Base-by-base conservation (phyloP, 2,113 vertebrate species). In the Carassius auratus region DNA sequence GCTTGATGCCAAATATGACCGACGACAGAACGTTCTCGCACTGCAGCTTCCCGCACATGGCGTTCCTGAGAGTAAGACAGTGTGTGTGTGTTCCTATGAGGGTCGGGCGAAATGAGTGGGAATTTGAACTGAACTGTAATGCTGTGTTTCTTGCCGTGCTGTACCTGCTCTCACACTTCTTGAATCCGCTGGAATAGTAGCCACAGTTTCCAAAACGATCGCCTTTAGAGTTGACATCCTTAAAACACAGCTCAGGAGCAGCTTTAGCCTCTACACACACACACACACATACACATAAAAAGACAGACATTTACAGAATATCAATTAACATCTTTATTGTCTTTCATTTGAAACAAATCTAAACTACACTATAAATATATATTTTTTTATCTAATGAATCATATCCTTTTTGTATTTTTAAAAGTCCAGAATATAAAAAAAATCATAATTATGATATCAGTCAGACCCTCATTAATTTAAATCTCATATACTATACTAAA, bases 121-220 rank as follows among this genome's bases (percentile, higher is more conserved):
- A n/a, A 21, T 73, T 42, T 42, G 3, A n/a, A 21, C 42, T 42
- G 0, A 73, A 42, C 2, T 73, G 14, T 52, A 76, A 55, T 10
- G 23, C 10, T 2, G 14, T 76, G 8, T 78, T 12, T 78, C 3
- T 64, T 33, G 33, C 61, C 76, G 0, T 55, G n/a, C 76, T 86
- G 2, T 84, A 99, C 98, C 95, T 94, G 93, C 94, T 96, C 89
- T 97, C 97, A 92, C 98, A 99, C 64, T 97, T 98, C 95, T 94
- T 98, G 92, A 96, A 96, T 80, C 95, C 94, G 26, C 90, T 92
- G 83, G 93, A 95, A 9, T 95, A 95, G 88, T 95, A 96, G 8
- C 98, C 98, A 87, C 98, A 99, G 93, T 99, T 99, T 74, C 98
- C 98, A 85, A 99, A 99, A 86, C 98, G 95, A 93, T 99, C 98